Percentiles rank a stretch among this genome's conserved stretches.
Evolutionary conservation across 2,797 vertebrate species (phyloP).

Genomic region (Oreochromis grahami): DNA sequence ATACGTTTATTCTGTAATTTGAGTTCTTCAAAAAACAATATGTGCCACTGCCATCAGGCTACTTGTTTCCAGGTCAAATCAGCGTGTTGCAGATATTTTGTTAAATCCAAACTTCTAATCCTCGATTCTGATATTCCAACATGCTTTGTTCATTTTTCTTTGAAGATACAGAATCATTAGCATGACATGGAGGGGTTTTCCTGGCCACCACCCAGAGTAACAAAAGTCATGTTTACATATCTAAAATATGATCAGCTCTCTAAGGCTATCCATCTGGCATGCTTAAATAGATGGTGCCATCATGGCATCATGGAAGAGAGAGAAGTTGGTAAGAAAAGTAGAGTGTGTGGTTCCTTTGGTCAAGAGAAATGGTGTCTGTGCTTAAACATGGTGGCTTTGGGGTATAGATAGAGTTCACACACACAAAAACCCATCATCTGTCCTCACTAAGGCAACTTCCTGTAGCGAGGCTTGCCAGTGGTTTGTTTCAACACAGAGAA

Average conservation of each 20-base stretch:
- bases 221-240: neutral
- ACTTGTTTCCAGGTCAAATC: neutral
- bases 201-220: neutral
- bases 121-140: neutral
- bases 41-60: neutral
- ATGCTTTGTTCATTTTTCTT: neutral
- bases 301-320: neutral
- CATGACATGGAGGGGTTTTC: neutral
- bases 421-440: constrained; percentile 1
- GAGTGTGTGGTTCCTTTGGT: neutral
- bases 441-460: constrained; percentile 34
- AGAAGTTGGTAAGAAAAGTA: neutral
- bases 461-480: neutral
- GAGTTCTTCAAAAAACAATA: neutral
- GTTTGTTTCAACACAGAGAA: constrained; percentile 25
- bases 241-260: neutral
- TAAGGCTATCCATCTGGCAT: neutral
- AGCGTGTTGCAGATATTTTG: neutral
- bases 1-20: neutral
- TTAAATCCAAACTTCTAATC: neutral
- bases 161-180: neutral
- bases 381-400: neutral
- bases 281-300: neutral
- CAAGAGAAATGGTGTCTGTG: neutral
- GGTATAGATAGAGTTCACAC: neutral